phyloP scores from a whole-genome alignment of 2,888 invertebrate species.

The Campoplex capitator region DNA sequence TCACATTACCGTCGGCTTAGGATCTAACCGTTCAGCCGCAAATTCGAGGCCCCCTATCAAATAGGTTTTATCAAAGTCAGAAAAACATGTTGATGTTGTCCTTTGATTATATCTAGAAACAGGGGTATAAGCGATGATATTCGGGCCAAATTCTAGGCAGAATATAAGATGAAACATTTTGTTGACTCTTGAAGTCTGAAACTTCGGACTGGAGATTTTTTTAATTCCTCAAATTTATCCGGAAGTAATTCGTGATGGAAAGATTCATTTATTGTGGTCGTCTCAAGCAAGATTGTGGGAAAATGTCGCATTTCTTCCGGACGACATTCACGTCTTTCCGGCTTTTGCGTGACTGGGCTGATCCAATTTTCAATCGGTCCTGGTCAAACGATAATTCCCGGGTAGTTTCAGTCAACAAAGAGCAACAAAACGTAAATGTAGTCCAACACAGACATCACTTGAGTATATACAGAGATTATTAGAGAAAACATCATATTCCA shows the following conservation, averaged over 20 bases:
- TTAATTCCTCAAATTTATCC: too few species aligned
- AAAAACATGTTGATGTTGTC: constrained; percentile 31
- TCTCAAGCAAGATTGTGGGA: constrained; percentile 27
- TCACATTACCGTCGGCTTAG: constrained; percentile 79
- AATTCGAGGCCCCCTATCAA: constrained; percentile 63
- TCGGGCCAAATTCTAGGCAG: background rate
- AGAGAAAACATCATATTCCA: constrained; percentile 31
- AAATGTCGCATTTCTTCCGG: background rate
- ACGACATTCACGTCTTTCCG: constrained; percentile 8
- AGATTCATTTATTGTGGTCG: background rate
- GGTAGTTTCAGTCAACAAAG: background rate
- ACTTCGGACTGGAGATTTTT: background rate
- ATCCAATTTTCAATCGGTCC: constrained; percentile 23
- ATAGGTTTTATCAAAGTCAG: constrained; percentile 16
- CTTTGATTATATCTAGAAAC: constrained; percentile 9
- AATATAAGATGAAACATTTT: background rate
- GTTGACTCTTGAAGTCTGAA: background rate
- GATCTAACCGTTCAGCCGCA: constrained; percentile 70
- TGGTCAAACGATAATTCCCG: constrained; percentile 9
- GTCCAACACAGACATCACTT: constrained; percentile 2
- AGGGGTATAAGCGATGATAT: background rate
- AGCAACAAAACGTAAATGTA: constrained; percentile 24
- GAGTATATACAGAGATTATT: constrained; percentile 36
- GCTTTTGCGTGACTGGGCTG: background rate
- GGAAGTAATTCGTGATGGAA: background rate